Evolutionary conservation across 2,113 vertebrate species (phyloP), one percentile per base, ranked within the genome.

Genomic region (Nothoprocta perdicaria): DNA sequence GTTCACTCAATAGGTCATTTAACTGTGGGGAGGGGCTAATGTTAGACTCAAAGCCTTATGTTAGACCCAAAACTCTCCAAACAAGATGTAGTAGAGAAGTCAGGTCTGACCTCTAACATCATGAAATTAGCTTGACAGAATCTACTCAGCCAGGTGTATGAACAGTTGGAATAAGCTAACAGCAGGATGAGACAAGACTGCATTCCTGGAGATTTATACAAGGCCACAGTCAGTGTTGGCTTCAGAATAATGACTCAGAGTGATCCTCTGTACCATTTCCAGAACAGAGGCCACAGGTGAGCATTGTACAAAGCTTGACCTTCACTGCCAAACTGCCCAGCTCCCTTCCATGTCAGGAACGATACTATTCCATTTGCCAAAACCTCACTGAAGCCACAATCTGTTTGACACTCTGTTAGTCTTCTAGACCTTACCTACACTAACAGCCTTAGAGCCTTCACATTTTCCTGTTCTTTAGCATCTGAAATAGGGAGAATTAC

Each of bases 361-460:
- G 8, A 80, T 74, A 24, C 35, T n/a, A 23, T 22, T 84, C 40
- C 14, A 19, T 84, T 78, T 89, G 87, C 91, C 84, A 96, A 68
- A n/a, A 46, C 43, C 66, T 93, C 79, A 41, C 53, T 72, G 66
- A 35, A 76, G 46, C 40, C 35, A 66, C 60, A 92, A 63, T 92
- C 81, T 93, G 66, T 91, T 29, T 89, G 91, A 91, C 31, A 55
- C 31, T 50, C 79, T 45, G 53, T 66, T 85, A 80, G 75, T 87
- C n/a, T 87, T 84, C 53, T 40, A 90, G 26, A 77, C 52, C 21
- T 62, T 85, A 58, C 23, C 7, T 68, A 73, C 26, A 17, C 16
- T 67, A 18, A 46, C 31, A 75, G 12, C 16, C 78, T 87, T 4
- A 0, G 29, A 75, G 53, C 12, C 78, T 86, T 81, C 75, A 86